Base-by-base conservation (phyloP, 2,113 vertebrate species). In the Ranitomeya imitator region DNA sequence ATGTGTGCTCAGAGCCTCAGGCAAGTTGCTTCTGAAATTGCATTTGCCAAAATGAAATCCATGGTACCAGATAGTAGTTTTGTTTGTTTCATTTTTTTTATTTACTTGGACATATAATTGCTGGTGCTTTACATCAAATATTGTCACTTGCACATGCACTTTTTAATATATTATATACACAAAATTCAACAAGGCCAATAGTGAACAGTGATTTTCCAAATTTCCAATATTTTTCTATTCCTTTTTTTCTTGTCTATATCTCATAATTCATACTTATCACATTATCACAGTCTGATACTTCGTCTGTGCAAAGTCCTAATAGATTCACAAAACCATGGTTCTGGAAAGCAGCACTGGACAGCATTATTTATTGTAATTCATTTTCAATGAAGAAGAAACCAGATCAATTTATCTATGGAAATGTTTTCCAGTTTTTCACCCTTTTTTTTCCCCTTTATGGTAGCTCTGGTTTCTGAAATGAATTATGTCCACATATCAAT, bases 261-360 rank as follows among this genome's bases (percentile, higher is more conserved):
- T 73, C 7, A 1, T 45, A 60, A 9, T 45, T 74, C 71, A 7
- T 51, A 74, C 13, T 73, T 5, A 37, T 16, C 69, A 71, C 14
- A 26, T 10, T 23, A 2, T 67, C 65, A 23, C n/a, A 11, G 69
- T 31, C n/a, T 37, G 26, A 73, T 14, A 4, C 14, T 31, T 21
- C 5, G 19, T 63, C 61, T 63, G 10, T 16, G 23, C 13, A 37
- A 14, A 7, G 37, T 73, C 69, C 12, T 73, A 18, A 37, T 73
- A 15, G 16, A 37, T 18, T 16, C 67, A 14, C 23, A 67, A 19
- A 26, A 10, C 52, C 73, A 52, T 8, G 21, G 6, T 52, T 52
- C 45, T 52, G 73, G 73, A 76, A 76, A 76, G 73, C 73, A 12
- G 73, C 73, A 76, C 73, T 76, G 73, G 45, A 21, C 73, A 76